Evolutionary conservation across 2,888 invertebrate species (phyloP), one percentile per base, ranked within the genome.

Genomic region (Polydrusus pterygomalis): DNA sequence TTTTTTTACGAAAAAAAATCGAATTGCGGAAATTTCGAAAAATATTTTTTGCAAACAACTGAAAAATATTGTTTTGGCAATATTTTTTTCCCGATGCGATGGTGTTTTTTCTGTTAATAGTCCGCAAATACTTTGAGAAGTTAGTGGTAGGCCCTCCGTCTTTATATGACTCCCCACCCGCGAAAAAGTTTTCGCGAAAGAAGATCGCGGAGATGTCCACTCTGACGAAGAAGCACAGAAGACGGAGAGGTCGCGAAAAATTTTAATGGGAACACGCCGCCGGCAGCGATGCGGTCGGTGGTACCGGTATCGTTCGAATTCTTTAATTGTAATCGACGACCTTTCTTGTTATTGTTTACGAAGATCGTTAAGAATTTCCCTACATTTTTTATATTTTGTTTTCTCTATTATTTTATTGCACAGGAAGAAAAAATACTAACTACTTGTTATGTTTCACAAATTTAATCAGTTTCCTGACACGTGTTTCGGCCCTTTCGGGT

Each of bases 181-280:
- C 34, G 47, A 20, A 25, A 62, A 49, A 54, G 69, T 74, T 74
- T 74, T 74, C 74, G 74, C 74, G 74, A 74, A 74, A 63, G 63
- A 74, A 74, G 74, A 74, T 74, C 63, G 74, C 63, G 62, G 60
- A 64, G 74, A 70, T 70, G 70, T 64, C 68, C 63, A 69, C 74
- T 45, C 70, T 74, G 69, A 64, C 69, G 56, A 72, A 72, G 71
- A 72, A 56, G 43, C 64, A 64, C 45, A 56, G 71, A 64, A 64
- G 64, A 64, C 15, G 71, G 20, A 47, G 74, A 74, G 68, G 68
- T 70, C 74, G 74, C 74, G 70, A 74, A 74, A 74, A 72, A 74
- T 56, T 70, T 74, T 69, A 70, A 70, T 74, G 63, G 56, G 69
- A 69, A 69, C 68, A 74, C 74, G 73, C 71, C 65, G 71, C 56